Conservation (phyloP, 1,140 invertebrate genomes). For the Diploscapter pachys region DNA sequence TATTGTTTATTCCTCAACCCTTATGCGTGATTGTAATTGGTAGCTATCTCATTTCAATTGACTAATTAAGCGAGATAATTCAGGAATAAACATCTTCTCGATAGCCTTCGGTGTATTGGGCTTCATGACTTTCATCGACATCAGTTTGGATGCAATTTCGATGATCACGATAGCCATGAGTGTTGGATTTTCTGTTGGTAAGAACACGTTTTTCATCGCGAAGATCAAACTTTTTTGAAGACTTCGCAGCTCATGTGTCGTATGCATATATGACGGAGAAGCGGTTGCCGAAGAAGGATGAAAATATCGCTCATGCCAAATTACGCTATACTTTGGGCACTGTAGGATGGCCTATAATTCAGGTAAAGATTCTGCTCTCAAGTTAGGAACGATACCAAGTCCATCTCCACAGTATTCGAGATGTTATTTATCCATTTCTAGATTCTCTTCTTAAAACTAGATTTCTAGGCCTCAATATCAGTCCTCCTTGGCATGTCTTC, state of each 20-base stretch:
- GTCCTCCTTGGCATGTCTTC: conserved; percentile 64
- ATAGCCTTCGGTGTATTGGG: conserved; percentile 90
- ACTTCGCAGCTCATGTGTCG: conserved; percentile 92
- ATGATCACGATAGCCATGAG: conserved; percentile 99
- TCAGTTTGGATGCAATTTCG: conserved; percentile 90
- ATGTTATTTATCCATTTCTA: too few species aligned
- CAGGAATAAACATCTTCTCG: conserved; percentile 61
- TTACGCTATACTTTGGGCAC: conserved; percentile 80
- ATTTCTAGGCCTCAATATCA: conserved; percentile 74
- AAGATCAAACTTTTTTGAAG: conserved; percentile 73
- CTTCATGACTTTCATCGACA: conserved; percentile 90
- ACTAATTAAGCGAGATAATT: not conserved
- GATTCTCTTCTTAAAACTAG: too few species aligned
- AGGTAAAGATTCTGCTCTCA: conserved; percentile 67
- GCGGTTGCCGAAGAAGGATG: not conserved
- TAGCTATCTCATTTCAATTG: not conserved
- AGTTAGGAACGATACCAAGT: conserved; percentile 19
- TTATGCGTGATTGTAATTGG: conserved; percentile 84
- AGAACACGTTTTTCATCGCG: not conserved
- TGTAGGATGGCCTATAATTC: conserved; percentile 84
- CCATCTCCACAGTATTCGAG: conserved; percentile 59
- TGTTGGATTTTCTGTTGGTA: conserved; percentile 68
- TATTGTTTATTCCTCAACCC: conserved; percentile 89
- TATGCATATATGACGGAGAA: conserved; percentile 83
- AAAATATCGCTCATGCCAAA: conserved; percentile 68